Evolutionary conservation across 2,888 invertebrate species (phyloP).

Genomic region (Nomada hirtipes): DNA sequence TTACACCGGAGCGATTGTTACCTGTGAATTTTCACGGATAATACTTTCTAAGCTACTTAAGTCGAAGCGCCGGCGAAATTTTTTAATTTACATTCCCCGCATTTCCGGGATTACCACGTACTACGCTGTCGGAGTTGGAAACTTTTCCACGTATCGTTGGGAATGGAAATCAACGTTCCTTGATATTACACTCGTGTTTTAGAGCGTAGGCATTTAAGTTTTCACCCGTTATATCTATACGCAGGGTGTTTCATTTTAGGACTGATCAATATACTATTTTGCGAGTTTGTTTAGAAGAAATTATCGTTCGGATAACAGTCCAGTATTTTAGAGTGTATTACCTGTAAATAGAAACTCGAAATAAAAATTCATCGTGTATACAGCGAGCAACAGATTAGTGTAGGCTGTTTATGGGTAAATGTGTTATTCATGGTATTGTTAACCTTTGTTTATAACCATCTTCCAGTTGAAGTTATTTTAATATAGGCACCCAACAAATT

Average conservation of each 20-base stretch:
- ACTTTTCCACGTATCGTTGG: slow-evolving; percentile 19
- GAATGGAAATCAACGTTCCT: slow-evolving; percentile 9
- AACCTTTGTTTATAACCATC: no score
- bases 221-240: neutral
- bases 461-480: no score
- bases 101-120: slow-evolving; percentile 36
- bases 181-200: neutral
- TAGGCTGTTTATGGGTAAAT: no score
- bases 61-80: slow-evolving; percentile 23
- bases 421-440: no score
- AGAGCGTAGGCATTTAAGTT: neutral
- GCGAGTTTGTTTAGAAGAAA: neutral
- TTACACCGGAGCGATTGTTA: slow-evolving; percentile 36
- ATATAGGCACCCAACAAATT: no score
- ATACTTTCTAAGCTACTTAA: slow-evolving; percentile 51
- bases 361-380: no score
- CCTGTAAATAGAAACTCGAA: no score
- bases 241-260: neutral
- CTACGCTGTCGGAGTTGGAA: slow-evolving; percentile 7
- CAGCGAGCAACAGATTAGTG: no score
- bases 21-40: slow-evolving; percentile 26
- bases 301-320: neutral
- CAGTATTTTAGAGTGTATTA: no score
- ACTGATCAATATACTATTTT: slow-evolving; percentile 7
- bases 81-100: slow-evolving; percentile 37